Conservation (phyloP, 2,797 vertebrate genomes). For the Lacerta viridis region DNA sequence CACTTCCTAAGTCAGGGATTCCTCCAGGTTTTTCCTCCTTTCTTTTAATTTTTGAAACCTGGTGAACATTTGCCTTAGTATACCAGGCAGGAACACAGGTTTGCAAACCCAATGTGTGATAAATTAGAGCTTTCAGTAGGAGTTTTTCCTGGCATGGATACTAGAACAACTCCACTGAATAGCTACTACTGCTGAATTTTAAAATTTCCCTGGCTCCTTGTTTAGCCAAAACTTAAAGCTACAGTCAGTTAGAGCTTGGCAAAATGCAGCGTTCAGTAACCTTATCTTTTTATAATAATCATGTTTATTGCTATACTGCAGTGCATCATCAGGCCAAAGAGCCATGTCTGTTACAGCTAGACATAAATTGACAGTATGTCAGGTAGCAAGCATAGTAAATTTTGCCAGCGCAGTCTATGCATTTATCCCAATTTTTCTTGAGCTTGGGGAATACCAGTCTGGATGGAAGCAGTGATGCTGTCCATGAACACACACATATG, state of each 20-base stretch:
- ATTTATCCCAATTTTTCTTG: no score
- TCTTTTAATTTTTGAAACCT: slow-evolving; percentile 24
- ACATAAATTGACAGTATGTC: slow-evolving; percentile 16
- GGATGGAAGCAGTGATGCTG: no score
- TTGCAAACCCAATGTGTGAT: slow-evolving; percentile 73
- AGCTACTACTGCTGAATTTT: slow-evolving; percentile 79
- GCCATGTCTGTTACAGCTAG: slow-evolving; percentile 46
- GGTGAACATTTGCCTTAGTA: slow-evolving; percentile 63
- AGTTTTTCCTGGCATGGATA: slow-evolving; percentile 80
- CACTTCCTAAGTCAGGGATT: slow-evolving; percentile 63
- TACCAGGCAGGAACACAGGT: slow-evolving; percentile 57
- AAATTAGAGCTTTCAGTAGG: slow-evolving; percentile 78
- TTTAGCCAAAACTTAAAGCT: slow-evolving; percentile 70
- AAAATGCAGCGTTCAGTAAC: slow-evolving; percentile 55
- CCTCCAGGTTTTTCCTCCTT: slow-evolving; percentile 34
- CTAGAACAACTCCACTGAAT: slow-evolving; percentile 77
- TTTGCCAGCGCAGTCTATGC: neutral
- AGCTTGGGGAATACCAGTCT: no score
- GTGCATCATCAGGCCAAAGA: slow-evolving; percentile 19
- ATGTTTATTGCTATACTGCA: slow-evolving; percentile 63
- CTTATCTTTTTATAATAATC: slow-evolving; percentile 69
- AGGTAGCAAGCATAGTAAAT: slow-evolving; percentile 23
- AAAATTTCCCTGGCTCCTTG: slow-evolving; percentile 74
- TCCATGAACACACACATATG: no score
- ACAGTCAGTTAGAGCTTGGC: slow-evolving; percentile 64